Evolutionary conservation across 2,888 invertebrate genomes (phyloP).

Genomic region (Dione vanillae): DNA sequence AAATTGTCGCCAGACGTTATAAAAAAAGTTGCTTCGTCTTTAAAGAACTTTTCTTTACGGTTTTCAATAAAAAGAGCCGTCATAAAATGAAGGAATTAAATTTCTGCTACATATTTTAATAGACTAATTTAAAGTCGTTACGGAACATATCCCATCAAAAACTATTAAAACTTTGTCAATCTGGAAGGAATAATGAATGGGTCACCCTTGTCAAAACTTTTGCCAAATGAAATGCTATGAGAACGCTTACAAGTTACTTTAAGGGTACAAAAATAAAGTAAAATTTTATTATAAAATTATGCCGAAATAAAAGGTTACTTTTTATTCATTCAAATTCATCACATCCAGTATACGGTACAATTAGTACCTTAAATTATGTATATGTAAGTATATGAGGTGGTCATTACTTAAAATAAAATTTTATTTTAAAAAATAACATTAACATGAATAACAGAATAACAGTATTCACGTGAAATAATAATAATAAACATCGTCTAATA

Average conservation of each 20-base stretch:
- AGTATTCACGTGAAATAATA: too few species aligned
- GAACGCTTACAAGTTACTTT: slow-evolving; percentile 2
- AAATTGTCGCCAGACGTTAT: too few species aligned
- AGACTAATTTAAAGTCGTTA: slow-evolving; percentile 20
- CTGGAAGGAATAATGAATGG: slow-evolving; percentile 38
- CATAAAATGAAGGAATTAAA: slow-evolving; percentile 10
- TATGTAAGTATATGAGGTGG: too few species aligned
- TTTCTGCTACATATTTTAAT: slow-evolving; percentile 12
- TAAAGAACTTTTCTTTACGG: not conserved
- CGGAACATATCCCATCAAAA: slow-evolving; percentile 29
- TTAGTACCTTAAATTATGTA: too few species aligned
- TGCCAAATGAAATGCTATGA: slow-evolving; percentile 14
- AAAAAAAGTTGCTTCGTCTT: too few species aligned
- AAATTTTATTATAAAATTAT: not conserved
- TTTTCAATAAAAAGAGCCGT: not conserved
- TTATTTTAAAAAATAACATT: not conserved
- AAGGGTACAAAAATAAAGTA: slow-evolving; percentile 1
- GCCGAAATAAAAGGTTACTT: not conserved
- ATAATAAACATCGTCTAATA: too few species aligned
- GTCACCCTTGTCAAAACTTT: slow-evolving; percentile 39
- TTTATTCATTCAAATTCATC: too few species aligned
- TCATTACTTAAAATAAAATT: too few species aligned
- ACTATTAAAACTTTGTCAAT: slow-evolving; percentile 38
- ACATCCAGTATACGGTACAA: too few species aligned
- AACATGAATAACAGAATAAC: too few species aligned